Evolutionary conservation across 2,888 invertebrate species (phyloP), one percentile per base, ranked within the genome.

Genomic region (Pseudococcus viburni): DNA sequence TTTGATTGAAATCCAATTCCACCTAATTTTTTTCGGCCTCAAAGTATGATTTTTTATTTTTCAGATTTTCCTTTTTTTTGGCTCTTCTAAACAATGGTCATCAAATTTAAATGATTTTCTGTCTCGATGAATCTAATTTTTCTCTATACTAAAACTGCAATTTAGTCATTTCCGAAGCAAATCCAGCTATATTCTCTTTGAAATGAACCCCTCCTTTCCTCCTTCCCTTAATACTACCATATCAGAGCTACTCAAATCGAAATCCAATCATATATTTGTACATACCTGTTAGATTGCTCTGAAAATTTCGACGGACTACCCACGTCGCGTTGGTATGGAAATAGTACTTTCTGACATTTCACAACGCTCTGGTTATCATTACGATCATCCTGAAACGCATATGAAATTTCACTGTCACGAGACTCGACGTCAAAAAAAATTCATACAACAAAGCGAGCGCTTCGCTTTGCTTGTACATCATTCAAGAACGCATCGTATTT

Each of bases 281-380:
- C 39, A 51, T 85, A 85, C 85, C 85, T 83, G 55, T 88, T 59
- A 51, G 83, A 83, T 59, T 83, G 48, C 42, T 88, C 88, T 22
- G 88, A 88, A 83, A 83, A 80, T 73, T 83, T 88, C 77, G 83
- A 88, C 26, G 88, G 88, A 80, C 88, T 88, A 42, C 59, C 88
- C 55, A 88, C 88, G 59, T 83, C 48, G 48, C 83, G 80, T 83
- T 83, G 51, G 39, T 80, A 83, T 51, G 88, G 88, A 80, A 88
- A 88, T 26, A 80, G 77, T 51, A 88, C 59, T 55, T 83, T 88
- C 83, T 77, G 80, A 88, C 51, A 55, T 88, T 39, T 88, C 22
- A 77, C 83, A 83, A 39, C 19, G 55, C 46, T 80, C 55, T 88
- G 88, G 55, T 88, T 80, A 48, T 51, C 33, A 51, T 83, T 80